Conservation (phyloP, 1,140 invertebrate species). For the Diorhabda carinulata region DNA sequence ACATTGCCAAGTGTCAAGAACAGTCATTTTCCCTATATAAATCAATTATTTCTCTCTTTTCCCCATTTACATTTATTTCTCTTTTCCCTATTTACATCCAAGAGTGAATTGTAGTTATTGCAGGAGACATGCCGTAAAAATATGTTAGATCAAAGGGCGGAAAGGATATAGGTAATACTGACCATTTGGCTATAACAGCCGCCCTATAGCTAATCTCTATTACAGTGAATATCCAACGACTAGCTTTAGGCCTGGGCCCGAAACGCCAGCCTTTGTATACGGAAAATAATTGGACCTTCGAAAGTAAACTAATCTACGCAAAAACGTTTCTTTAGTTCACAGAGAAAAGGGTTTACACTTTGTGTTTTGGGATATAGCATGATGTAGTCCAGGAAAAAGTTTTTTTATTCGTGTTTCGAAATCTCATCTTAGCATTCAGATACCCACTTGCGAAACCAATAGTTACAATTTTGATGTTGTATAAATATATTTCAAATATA, state of each 20-base stretch:
- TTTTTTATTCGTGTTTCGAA: too few species aligned
- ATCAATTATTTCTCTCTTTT: too few species aligned
- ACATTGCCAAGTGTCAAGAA: too few species aligned
- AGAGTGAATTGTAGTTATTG: too few species aligned
- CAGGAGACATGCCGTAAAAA: not conserved
- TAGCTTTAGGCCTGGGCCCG: not conserved
- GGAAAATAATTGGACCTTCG: not conserved
- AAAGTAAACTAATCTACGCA: not conserved
- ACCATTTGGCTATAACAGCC: not conserved
- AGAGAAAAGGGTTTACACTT: not conserved
- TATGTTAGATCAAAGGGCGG: not conserved
- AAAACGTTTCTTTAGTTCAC: not conserved
- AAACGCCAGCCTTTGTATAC: not conserved
- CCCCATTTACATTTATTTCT: too few species aligned
- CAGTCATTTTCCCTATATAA: too few species aligned
- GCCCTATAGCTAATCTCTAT: not conserved
- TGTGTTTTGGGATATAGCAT: not conserved
- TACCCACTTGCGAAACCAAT: too few species aligned
- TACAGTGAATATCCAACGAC: not conserved
- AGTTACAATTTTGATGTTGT: too few species aligned
- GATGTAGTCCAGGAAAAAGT: too few species aligned
- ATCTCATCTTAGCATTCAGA: too few species aligned
- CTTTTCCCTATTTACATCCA: too few species aligned
- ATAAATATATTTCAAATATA: too few species aligned
- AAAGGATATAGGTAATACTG: not conserved